Base-by-base conservation (phyloP, 2,797 vertebrate genomes). In the Muraenolepis orangiensis region DNA sequence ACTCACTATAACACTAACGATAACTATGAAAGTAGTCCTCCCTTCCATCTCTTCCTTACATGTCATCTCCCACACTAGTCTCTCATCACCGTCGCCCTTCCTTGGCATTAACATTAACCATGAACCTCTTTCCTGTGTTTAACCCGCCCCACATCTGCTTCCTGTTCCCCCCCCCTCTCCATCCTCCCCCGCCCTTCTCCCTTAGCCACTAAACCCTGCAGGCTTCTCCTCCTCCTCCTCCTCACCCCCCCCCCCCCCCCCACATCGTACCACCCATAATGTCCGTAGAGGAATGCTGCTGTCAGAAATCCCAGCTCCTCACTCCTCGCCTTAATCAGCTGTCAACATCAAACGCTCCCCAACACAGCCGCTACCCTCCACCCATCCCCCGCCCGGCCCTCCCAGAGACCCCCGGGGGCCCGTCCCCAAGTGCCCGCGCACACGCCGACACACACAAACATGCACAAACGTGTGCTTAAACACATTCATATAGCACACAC, bases 251-350 rank as follows among this genome's bases (percentile, higher is more conserved):
- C 61, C n/a, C 10, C 18, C 7, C 38, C 70, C 76, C 73, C 76
- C 80, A 70, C 69, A 74, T 73, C 69, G 6, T 85, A 86, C 86
- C 86, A 83, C 88, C 87, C 82, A 82, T 81, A 73, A 85, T 66
- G 85, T 82, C 85, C 70, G 1, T 73, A 69, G 91, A 91, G 90
- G 91, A 87, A 51, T 51, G 46, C 74, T 87, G 84, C 91, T 91
- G 92, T 94, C 91, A 91, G 87, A 86, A 84, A 87, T 81, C 89
- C 84, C 78, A 80, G 78, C 87, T 91, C 86, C 87, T 93, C 93
- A 89, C 87, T 88, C 83, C 83, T 84, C 85, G 86, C 91, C 89
- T 92, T 93, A 92, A 94, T 93, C 93, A 94, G 91, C 91, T 91
- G 92, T 93, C 91, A 93, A 93, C 89, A 93, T 92, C 91, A 93